Conservation (phyloP, 2,888 invertebrate species). For the Therioaphis trifolii region DNA sequence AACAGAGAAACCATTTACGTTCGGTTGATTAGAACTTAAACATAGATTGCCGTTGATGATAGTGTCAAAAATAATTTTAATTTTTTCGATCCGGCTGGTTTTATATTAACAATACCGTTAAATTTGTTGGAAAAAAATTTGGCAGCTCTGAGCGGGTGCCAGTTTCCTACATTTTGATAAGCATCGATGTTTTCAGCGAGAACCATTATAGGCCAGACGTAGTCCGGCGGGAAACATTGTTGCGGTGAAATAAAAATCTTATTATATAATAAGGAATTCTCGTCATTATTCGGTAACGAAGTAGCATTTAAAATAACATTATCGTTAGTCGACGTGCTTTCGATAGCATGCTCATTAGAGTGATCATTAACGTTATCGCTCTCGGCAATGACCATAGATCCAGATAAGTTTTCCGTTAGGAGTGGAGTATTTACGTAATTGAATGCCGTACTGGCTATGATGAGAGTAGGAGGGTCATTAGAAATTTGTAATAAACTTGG, state of each 20-base stretch:
- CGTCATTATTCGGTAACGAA: conserved; percentile 6
- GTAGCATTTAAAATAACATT: not conserved
- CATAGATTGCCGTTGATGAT: no score
- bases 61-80: no score
- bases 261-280: not conserved
- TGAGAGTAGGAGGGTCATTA: not conserved
- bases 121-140: no score
- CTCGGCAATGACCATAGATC: no score
- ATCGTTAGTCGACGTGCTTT: not conserved
- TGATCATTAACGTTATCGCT: no score
- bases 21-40: no score
- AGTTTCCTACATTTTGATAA: not conserved
- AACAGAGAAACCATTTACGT: no score
- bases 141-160: no score
- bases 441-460: not conserved
- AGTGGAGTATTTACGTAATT: not conserved
- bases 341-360: no score
- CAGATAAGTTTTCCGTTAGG: no score
- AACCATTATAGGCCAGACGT: not conserved
- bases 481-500: not conserved
- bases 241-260: not conserved
- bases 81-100: no score
- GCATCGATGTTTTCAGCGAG: not conserved
- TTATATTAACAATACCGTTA: no score
- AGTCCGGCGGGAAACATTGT: not conserved